phyloP scores from a whole-genome alignment of 2,113 vertebrate genomes.

The Sander lucioperca region DNA sequence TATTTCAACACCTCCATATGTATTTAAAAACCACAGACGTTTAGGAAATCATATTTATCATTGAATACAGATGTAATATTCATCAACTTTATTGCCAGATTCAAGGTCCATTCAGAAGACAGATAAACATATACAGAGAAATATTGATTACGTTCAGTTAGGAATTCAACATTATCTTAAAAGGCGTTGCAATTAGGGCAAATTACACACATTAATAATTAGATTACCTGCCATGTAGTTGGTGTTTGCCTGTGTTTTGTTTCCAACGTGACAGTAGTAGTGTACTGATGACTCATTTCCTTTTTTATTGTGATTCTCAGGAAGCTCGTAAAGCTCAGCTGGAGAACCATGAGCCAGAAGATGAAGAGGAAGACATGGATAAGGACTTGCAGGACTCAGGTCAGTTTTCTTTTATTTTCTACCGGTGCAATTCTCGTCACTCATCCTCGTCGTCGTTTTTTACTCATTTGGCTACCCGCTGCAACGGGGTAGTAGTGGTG shows the following conservation, averaged over 20 bases:
- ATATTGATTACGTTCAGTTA: background rate
- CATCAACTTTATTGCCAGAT: too few species aligned
- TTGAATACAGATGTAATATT: background rate
- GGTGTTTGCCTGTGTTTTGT: background rate
- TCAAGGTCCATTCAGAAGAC: too few species aligned
- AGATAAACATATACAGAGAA: too few species aligned
- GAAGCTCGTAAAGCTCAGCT: constrained; percentile 94
- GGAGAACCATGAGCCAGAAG: constrained; percentile 96
- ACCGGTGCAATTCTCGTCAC: background rate
- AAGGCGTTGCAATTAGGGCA: background rate
- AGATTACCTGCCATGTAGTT: background rate
- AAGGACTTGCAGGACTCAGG: constrained; percentile 89
- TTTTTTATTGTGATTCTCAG: constrained; percentile 68
- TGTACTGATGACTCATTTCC: constrained; percentile 1
- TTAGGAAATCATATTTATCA: background rate
- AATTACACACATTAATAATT: background rate
- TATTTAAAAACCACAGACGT: background rate
- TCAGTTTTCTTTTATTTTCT: constrained; percentile 62
- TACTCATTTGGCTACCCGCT: too few species aligned
- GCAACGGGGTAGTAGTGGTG: background rate
- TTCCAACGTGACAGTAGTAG: background rate
- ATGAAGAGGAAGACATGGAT: constrained; percentile 92
- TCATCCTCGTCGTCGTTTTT: background rate
- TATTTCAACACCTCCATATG: background rate
- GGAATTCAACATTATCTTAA: background rate